Evolutionary conservation across 92 coral and sea anemone genomes (phyloP).

Genomic region (Chrysogorgia sp.): DNA sequence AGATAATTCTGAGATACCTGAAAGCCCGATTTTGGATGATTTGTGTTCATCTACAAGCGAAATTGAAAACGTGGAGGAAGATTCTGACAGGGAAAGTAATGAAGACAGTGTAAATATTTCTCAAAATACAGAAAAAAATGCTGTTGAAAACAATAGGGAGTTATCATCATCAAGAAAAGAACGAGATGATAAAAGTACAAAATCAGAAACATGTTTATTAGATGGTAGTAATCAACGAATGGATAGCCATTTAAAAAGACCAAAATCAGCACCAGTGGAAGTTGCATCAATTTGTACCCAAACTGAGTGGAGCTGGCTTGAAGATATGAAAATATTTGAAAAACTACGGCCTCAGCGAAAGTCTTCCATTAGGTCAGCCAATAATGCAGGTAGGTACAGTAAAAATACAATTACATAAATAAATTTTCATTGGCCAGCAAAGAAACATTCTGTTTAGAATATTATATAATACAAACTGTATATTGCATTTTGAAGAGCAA

Average conservation of each 20-base stretch:
- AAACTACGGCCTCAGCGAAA: constrained; percentile 37
- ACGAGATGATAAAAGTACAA: constrained; percentile 23
- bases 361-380: not conserved
- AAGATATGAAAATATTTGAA: constrained; percentile 68
- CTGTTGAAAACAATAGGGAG: not conserved
- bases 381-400: not conserved
- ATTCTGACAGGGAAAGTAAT: not conserved
- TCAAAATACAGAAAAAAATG: constrained; percentile 18
- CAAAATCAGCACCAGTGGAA: constrained; percentile 53
- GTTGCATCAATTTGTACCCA: constrained; percentile 75
- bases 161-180: constrained; percentile 3
- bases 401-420: no score
- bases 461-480: no score
- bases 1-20: constrained; percentile 19
- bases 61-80: constrained; percentile 5
- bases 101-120: not conserved
- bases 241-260: constrained; percentile 43
- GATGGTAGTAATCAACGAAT: constrained; percentile 19
- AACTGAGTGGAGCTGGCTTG: constrained; percentile 87
- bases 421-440: no score
- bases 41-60: constrained; percentile 3
- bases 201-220: constrained; percentile 49
- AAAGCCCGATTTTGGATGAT: constrained; percentile 18
- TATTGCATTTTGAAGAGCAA: no score
- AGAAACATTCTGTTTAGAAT: no score